phyloP scores from a whole-genome alignment of 2,888 invertebrate genomes.

The Caenorhabditis plicata region DNA sequence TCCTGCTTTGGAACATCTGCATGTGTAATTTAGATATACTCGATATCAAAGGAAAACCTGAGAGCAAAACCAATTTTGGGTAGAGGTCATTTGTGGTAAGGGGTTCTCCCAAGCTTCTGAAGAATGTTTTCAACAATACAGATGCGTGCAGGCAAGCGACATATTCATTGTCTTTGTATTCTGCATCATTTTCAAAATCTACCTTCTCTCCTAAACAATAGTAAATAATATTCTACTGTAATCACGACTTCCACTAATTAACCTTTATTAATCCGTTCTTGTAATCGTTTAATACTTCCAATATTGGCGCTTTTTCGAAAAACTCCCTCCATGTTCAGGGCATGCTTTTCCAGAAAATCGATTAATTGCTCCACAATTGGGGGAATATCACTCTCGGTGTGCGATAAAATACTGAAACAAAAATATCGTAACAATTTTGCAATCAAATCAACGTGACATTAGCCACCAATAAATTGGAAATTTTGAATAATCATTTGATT shows the following conservation, averaged over 20 bases:
- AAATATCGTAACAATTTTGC: too few relatives aligned
- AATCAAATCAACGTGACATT: too few relatives aligned
- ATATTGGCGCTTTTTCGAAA: conserved; percentile 90
- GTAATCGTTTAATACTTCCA: conserved; percentile 80
- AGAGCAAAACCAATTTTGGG: conserved; percentile 43
- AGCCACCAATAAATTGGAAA: too few relatives aligned
- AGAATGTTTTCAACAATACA: conserved; percentile 78
- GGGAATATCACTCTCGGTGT: conserved; percentile 83
- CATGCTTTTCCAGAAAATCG: conserved; percentile 74
- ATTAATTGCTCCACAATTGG: conserved; percentile 88
- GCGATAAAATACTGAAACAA: conserved; percentile 76
- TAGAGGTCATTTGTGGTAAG: conserved; percentile 62
- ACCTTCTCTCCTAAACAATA: conserved; percentile 71
- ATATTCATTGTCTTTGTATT: conserved; percentile 73
- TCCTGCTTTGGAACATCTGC: conserved; percentile 52
- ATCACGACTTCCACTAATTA: neutral
- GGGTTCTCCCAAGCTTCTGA: conserved; percentile 66
- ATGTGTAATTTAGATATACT: neutral
- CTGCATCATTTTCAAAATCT: conserved; percentile 71
- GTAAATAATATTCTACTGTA: neutral
- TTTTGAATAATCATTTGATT: too few relatives aligned
- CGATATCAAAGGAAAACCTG: conserved; percentile 34
- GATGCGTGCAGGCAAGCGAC: conserved; percentile 76
- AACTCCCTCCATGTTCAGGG: conserved; percentile 80
- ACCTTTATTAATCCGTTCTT: conserved; percentile 83